Conservation (phyloP, 2,888 invertebrate species). For the Agrochola macilenta region DNA sequence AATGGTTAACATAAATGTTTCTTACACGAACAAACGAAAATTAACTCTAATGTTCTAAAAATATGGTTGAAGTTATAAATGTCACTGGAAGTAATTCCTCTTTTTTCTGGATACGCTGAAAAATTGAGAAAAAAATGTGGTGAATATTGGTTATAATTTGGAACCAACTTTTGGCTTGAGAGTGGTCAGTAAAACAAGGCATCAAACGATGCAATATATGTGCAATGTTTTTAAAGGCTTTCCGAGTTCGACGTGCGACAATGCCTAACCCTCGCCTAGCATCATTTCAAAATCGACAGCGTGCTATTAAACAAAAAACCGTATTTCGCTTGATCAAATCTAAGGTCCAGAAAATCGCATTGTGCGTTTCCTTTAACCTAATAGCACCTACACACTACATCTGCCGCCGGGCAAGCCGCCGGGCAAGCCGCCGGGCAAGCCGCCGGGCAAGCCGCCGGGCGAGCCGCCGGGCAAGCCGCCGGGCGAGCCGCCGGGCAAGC, state of each 20-base stretch:
- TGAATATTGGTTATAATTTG: slow-evolving; percentile 2
- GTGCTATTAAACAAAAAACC: neutral
- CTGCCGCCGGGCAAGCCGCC: no score
- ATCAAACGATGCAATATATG: neutral
- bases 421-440: no score
- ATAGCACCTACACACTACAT: no score
- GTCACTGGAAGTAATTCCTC: slow-evolving; percentile 83
- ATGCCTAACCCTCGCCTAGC: neutral
- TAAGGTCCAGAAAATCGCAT: neutral
- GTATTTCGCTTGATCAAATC: neutral
- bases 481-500: no score
- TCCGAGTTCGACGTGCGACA: neutral
- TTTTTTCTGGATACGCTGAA: slow-evolving; percentile 84
- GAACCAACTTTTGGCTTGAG: neutral
- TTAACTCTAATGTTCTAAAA: slow-evolving; percentile 52
- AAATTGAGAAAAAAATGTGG: slow-evolving; percentile 48
- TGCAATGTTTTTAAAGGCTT: neutral
- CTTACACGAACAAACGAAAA: slow-evolving; percentile 72
- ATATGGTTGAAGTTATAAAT: slow-evolving; percentile 41
- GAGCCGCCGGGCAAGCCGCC: no score
- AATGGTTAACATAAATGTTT: slow-evolving; percentile 79
- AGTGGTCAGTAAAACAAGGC: neutral
- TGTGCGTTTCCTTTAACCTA: neutral
- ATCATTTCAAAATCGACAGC: neutral
- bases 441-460: no score